phyloP scores from a whole-genome alignment of 2,113 vertebrate species.

The Coptodon bakossiorum region DNA sequence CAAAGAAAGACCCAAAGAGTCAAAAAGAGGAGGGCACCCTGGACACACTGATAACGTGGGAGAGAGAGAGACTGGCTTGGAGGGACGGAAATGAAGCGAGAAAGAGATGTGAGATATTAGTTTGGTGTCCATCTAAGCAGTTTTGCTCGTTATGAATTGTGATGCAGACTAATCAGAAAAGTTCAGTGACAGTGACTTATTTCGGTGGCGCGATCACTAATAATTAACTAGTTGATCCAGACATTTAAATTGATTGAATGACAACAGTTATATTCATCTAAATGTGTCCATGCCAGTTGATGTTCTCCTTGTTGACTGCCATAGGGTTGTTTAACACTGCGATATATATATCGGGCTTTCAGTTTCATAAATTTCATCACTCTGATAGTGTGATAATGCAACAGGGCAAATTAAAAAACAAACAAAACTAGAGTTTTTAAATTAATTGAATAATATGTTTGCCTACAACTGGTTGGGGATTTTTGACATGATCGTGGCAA shows the following conservation, averaged over 20 bases:
- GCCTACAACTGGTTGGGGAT: not conserved
- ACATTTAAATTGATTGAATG: not conserved
- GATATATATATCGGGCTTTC: not conserved
- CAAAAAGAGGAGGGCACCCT: slow-evolving; percentile 61
- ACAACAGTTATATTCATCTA: not conserved
- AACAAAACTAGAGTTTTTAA: not conserved
- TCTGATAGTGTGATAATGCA: not conserved
- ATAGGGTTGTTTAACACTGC: not conserved
- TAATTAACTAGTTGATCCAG: not conserved
- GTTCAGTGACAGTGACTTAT: not conserved
- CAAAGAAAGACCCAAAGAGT: slow-evolving; percentile 58
- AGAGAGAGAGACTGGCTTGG: not conserved
- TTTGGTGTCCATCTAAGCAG: slow-evolving; percentile 21
- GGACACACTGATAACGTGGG: slow-evolving; percentile 62
- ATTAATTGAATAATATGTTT: not conserved
- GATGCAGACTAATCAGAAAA: not conserved
- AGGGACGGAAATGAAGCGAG: slow-evolving; percentile 7
- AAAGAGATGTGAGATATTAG: slow-evolving; percentile 7
- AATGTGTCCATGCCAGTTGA: not conserved
- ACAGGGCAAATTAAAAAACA: not conserved
- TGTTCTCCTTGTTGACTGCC: not conserved
- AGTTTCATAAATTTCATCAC: not conserved
- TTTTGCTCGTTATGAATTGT: slow-evolving; percentile 8
- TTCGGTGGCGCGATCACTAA: not conserved
- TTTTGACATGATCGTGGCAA: not conserved